Conservation (phyloP, 2,113 vertebrate species). For the Lamprotornis superbus region DNA sequence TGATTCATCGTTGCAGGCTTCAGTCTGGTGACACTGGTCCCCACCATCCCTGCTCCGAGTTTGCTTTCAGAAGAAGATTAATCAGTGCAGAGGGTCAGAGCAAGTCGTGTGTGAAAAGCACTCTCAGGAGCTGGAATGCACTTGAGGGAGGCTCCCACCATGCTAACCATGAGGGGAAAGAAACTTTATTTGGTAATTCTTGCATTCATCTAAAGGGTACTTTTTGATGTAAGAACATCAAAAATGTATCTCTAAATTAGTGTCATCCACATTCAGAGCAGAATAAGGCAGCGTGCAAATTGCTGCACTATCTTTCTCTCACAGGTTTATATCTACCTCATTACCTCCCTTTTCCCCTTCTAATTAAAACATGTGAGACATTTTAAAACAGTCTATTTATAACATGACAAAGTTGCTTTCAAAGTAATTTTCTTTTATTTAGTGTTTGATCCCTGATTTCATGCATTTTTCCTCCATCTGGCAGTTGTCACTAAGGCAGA, state of each 20-base stretch:
- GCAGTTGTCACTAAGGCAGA: constrained; percentile 79
- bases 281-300: background rate
- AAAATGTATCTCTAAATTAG: constrained; percentile 61
- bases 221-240: constrained; percentile 50
- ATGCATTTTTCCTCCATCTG: constrained; percentile 75
- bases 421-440: constrained; percentile 76
- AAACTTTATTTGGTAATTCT: constrained; percentile 28
- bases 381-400: constrained; percentile 68
- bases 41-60: background rate
- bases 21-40: background rate
- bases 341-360: constrained; percentile 4
- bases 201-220: constrained; percentile 11
- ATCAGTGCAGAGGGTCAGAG: background rate
- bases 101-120: background rate
- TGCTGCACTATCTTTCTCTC: background rate
- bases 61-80: background rate
- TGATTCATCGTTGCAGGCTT: background rate
- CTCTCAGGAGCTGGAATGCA: background rate
- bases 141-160: background rate
- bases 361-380: constrained; percentile 70
- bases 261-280: constrained; percentile 6
- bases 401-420: constrained; percentile 72
- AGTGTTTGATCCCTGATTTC: constrained; percentile 71
- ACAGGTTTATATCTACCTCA: background rate
- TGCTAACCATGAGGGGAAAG: background rate